Percentiles rank a stretch among this genome's conserved stretches.
Evolutionary conservation across 2,113 vertebrate species (phyloP).

Genomic region (Phyllostomus hastatus): DNA sequence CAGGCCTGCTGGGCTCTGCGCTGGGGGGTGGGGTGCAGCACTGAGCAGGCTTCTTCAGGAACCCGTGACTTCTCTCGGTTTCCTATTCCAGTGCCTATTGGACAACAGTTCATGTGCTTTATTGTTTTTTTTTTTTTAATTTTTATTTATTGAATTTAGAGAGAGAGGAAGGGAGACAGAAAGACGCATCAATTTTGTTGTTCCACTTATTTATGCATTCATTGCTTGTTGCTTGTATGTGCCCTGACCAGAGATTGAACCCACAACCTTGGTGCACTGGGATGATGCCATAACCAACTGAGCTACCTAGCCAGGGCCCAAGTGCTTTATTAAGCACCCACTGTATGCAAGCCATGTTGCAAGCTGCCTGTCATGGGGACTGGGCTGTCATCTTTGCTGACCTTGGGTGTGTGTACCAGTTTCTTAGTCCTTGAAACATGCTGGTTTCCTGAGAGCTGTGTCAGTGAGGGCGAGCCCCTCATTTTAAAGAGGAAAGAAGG

Average conservation of each 20-base stretch:
- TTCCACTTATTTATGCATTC: no score
- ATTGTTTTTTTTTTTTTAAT: neutral
- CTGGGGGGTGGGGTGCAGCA: neutral
- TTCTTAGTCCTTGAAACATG: neutral
- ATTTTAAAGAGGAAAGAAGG: neutral
- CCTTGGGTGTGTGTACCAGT: neutral
- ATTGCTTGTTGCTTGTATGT: no score
- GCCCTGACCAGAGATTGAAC: no score
- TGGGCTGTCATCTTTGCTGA: neutral
- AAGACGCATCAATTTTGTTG: no score
- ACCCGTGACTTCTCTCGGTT: neutral
- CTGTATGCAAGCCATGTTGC: neutral
- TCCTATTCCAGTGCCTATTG: neutral
- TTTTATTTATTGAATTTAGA: no score
- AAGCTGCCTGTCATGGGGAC: neutral
- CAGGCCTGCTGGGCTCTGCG: neutral
- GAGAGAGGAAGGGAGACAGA: no score
- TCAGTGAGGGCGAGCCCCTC: neutral
- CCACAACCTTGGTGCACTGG: no score
- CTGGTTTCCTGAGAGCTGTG: neutral
- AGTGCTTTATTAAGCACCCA: neutral
- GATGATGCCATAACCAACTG: no score
- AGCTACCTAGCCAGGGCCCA: neutral
- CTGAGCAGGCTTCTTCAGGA: neutral
- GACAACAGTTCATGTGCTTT: neutral